Evolutionary conservation across 2,888 invertebrate genomes (phyloP).

Genomic region (Athetis lepigone): DNA sequence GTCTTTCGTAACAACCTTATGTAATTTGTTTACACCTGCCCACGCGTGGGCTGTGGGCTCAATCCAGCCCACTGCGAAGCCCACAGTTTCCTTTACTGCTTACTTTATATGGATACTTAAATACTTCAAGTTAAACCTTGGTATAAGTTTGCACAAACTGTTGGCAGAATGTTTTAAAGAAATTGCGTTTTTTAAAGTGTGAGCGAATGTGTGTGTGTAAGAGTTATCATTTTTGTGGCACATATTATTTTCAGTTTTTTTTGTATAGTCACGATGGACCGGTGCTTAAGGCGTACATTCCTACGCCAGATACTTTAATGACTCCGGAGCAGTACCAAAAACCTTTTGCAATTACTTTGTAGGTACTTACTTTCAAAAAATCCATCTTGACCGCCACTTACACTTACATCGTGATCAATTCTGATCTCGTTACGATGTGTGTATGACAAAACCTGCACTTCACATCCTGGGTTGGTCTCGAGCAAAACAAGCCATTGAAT

Average conservation of each 20-base stretch:
- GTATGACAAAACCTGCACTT: no score
- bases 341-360: no score
- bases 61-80: constrained; percentile 73
- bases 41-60: constrained; percentile 75
- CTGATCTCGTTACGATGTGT: no score
- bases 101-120: constrained; percentile 74
- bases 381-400: no score
- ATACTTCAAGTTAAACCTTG: constrained; percentile 64
- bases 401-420: no score
- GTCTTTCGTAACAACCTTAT: constrained; percentile 72
- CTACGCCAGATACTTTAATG: no score
- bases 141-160: constrained; percentile 67
- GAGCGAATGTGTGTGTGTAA: not conserved
- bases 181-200: not conserved
- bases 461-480: no score
- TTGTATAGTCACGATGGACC: no score
- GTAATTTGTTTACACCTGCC: constrained; percentile 77
- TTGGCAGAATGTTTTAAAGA: constrained; percentile 53
- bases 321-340: no score
- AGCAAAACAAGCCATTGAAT: no score
- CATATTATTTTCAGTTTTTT: not conserved
- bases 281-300: no score
- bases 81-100: constrained; percentile 74
- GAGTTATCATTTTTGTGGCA: not conserved
- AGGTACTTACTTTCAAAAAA: no score